phyloP scores from a whole-genome alignment of 2,113 vertebrate genomes.

The Dascyllus trimaculatus region DNA sequence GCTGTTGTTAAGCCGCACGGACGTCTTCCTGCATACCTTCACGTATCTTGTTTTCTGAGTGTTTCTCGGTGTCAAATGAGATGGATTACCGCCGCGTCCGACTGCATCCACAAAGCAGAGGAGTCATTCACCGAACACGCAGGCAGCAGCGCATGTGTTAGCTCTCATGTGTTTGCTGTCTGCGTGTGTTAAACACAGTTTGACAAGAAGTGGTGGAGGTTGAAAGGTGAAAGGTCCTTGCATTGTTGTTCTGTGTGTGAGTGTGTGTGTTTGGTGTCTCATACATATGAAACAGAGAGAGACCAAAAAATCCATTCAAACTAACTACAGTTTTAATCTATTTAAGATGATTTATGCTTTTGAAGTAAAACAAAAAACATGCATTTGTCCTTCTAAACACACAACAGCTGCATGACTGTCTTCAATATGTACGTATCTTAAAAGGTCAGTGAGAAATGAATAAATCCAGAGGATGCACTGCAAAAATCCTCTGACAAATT shows the following conservation, averaged over 20 bases:
- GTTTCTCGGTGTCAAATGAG: constrained; percentile 39
- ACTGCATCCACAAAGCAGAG: constrained; percentile 35
- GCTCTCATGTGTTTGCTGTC: constrained; percentile 39
- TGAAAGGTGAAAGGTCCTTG: constrained; percentile 54
- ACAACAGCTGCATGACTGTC: background rate
- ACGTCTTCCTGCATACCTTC: constrained; percentile 58
- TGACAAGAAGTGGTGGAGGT: constrained; percentile 40
- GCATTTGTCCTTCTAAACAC: background rate
- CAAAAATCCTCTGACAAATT: too few species aligned
- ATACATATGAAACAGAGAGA: background rate
- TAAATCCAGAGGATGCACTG: too few species aligned
- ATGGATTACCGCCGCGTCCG: constrained; percentile 39
- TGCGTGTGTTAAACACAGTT: constrained; percentile 43
- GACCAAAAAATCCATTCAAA: background rate
- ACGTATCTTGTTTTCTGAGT: constrained; percentile 19
- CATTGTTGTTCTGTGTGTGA: constrained; percentile 32
- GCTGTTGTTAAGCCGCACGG: constrained; percentile 12
- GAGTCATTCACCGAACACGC: background rate
- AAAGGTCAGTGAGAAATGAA: background rate
- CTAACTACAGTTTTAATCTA: background rate
- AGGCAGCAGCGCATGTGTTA: constrained; percentile 19
- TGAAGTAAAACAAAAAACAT: background rate
- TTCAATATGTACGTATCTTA: background rate
- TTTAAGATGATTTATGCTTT: background rate
- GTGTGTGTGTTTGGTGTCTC: background rate